Evolutionary conservation across 2,888 invertebrate genomes (phyloP).

Genomic region (Sarcophaga subvicina): DNA sequence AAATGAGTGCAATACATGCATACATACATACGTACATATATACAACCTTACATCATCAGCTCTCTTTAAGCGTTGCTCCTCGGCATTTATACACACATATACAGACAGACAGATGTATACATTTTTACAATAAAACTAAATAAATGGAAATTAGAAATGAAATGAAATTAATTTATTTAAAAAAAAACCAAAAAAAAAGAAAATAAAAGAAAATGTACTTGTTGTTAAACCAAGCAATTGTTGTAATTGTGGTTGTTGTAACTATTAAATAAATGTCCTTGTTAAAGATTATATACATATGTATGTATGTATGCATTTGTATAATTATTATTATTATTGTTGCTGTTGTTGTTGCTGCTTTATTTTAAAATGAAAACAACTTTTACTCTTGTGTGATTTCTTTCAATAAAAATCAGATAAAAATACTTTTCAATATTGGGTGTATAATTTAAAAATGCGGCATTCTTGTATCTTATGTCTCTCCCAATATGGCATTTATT

Average conservation of each 20-base stretch:
- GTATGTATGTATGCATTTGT: too few relatives aligned
- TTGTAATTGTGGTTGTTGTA: constrained; percentile 13
- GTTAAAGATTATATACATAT: not conserved
- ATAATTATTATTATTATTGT: not conserved
- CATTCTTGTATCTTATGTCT: too few relatives aligned
- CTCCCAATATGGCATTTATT: too few relatives aligned
- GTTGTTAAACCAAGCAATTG: not conserved
- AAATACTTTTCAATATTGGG: too few relatives aligned
- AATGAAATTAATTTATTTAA: too few relatives aligned
- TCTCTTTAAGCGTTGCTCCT: too few relatives aligned
- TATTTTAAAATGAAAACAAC: constrained; percentile 10
- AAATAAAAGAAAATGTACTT: constrained; percentile 17
- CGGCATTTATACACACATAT: not conserved
- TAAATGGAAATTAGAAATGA: too few relatives aligned
- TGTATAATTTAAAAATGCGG: too few relatives aligned
- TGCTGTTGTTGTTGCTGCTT: not conserved
- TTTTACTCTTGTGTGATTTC: constrained; percentile 44
- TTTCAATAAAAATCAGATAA: not conserved
- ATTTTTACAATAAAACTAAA: too few relatives aligned
- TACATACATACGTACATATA: constrained; percentile 1
- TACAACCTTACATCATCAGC: not conserved
- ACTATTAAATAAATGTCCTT: constrained; percentile 37
- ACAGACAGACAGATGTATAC: too few relatives aligned
- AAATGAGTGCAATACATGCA: constrained; percentile 5
- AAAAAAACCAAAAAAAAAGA: not conserved